A percentile compares a stretch with the other conserved stretches of the same genome.
These are phyloP conservation scores for Tachysurus fulvidraco DNA, from an alignment of 2,113 vertebrate genomes.

Conservation along the genomic window DNA sequence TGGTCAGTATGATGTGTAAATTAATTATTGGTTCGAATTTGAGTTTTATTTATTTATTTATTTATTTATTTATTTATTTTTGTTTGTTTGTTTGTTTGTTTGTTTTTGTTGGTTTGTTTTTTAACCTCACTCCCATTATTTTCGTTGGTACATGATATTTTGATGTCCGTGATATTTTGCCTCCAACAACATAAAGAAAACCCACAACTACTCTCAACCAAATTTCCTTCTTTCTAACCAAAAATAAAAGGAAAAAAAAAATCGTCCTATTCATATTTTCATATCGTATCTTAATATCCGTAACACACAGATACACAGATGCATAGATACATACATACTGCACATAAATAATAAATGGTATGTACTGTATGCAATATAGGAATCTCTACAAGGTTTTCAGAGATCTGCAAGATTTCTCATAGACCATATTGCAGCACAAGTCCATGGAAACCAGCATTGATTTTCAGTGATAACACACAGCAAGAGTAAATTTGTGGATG, in stretches of 20 bases:
- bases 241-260: not conserved
- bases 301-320: not conserved
- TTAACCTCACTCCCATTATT: not conserved
- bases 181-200: not conserved
- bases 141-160: not conserved
- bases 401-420: not conserved
- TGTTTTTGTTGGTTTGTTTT: too few relatives aligned
- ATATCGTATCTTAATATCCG: not conserved
- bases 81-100: too few relatives aligned
- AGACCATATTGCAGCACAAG: constrained; percentile 21
- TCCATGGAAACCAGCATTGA: constrained; percentile 31
- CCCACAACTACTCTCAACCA: not conserved
- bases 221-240: not conserved
- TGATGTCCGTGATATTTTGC: not conserved
- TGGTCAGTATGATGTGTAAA: not conserved
- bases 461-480: constrained; percentile 31
- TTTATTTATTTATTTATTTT: not conserved
- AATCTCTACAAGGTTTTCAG: not conserved
- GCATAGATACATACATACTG: not conserved
- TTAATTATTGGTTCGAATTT: not conserved
- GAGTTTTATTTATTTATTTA: not conserved
- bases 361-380: not conserved
- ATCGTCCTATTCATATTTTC: not conserved
- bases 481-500: not conserved
- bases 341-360: not conserved